Base-by-base conservation (phyloP, 2,888 invertebrate genomes). In the Pheosia tremula region DNA sequence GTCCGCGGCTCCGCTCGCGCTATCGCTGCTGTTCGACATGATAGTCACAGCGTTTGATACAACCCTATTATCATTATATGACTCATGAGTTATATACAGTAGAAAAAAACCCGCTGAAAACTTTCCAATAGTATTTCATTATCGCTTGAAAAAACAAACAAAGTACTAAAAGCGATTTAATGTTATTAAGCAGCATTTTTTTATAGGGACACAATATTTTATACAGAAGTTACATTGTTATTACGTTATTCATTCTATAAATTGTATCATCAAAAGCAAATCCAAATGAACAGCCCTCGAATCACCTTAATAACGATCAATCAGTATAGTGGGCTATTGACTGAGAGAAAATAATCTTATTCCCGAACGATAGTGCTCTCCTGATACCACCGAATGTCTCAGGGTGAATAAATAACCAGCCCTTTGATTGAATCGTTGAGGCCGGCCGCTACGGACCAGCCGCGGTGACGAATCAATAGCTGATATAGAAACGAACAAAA, bases 281-380 rank as follows among this genome's bases (percentile, higher is more conserved):
- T 71, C 64, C 58, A 67, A 64, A 65, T 59, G 64, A 65, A 65
- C 66, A 71, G 67, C 36, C 13, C 39, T 69, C 64, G 61, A 66
- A 71, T 59, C 36, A 39, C 55, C 39, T 39, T 5, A 55, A 13
- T 39, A 39, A 55, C 76, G 70, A 74, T 74, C 74, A 73, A 74
- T 72, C 72, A 73, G 70, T 70, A 71, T 71, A 69, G 69, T 70
- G 67, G 55, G 64, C 71, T 67, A 71, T 68, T 69, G 74, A 76
- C 64, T 72, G 55, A 73, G 64, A 63, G 57, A 64, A 62, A 62
- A 67, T 70, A 66, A 71, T 74, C 74, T 64, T 69, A 75, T 69
- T 69, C 68, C 61, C 66, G 62, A 62, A 63, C 56, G 62, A 59
- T 58, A 61, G 58, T 60, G 65, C 62, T 63, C 62, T 62, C 62